Evolutionary conservation across 2,113 vertebrate species (phyloP).

Genomic region (Sardina pilchardus): DNA sequence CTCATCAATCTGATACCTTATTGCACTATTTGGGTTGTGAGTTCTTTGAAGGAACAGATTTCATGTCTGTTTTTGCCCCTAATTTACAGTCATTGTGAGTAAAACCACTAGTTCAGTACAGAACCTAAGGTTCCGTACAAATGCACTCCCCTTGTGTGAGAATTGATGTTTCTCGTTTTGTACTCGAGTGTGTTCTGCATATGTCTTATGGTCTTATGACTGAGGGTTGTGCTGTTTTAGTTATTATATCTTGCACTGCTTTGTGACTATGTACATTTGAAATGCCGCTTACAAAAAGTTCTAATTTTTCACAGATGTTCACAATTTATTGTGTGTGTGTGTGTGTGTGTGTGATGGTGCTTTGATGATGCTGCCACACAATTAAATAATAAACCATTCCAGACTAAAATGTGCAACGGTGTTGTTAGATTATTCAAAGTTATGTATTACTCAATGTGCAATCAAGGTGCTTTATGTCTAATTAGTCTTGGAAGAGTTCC

Average conservation of each 20-base stretch:
- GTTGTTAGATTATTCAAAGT: background rate
- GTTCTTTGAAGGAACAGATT: background rate
- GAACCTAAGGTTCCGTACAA: background rate
- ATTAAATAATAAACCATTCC: conserved; percentile 66
- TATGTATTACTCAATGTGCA: background rate
- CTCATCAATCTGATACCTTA: background rate
- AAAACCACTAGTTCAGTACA: background rate
- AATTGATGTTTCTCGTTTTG: background rate
- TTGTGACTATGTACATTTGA: background rate
- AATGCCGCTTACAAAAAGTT: conserved; percentile 9
- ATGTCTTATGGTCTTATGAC: background rate
- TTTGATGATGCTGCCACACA: conserved; percentile 61
- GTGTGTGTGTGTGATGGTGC: conserved; percentile 59
- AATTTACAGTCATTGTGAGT: background rate
- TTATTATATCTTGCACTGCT: background rate
- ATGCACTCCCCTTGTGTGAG: background rate
- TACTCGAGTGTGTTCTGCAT: background rate
- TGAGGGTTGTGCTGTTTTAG: background rate
- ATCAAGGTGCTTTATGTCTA: too few relatives aligned
- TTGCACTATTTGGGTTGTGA: background rate
- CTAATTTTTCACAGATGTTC: background rate
- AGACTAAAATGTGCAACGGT: conserved; percentile 21
- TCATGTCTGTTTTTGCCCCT: background rate
- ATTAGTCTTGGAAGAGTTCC: too few relatives aligned
- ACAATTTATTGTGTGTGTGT: conserved; percentile 5